phyloP scores from a whole-genome alignment of 2,888 invertebrate genomes.

The Diarsia mendica region DNA sequence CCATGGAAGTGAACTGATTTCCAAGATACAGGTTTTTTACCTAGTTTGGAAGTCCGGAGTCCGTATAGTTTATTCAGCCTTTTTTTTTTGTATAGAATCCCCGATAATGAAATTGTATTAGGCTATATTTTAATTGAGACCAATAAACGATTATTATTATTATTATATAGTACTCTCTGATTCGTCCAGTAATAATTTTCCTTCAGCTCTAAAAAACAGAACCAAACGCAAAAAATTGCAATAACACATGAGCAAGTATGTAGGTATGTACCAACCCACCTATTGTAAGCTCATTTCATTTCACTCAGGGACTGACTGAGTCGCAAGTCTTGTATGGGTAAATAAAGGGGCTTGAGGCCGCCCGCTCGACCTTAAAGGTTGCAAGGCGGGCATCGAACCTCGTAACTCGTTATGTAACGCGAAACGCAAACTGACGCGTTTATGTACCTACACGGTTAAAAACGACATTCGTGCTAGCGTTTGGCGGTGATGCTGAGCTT shows the following conservation, averaged over 20 bases:
- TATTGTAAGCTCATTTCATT: slow-evolving; percentile 64
- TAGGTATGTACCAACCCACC: slow-evolving; percentile 17
- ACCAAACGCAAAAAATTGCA: not conserved
- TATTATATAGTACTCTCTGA: not conserved
- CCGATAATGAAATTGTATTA: too few relatives aligned
- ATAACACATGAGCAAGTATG: slow-evolving; percentile 19
- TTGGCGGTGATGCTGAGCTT: slow-evolving; percentile 17
- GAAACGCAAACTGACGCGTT: slow-evolving; percentile 78
- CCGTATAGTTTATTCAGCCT: too few relatives aligned
- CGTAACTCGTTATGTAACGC: slow-evolving; percentile 82
- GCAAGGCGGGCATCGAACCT: slow-evolving; percentile 84
- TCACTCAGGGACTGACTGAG: slow-evolving; percentile 64
- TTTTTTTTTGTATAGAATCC: too few relatives aligned
- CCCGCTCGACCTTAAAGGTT: slow-evolving; percentile 86
- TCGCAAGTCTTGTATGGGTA: slow-evolving; percentile 74
- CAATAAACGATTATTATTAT: too few relatives aligned
- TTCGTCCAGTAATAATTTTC: not conserved
- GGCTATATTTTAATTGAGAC: too few relatives aligned
- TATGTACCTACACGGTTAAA: slow-evolving; percentile 58
- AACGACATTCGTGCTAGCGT: slow-evolving; percentile 29
- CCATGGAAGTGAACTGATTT: too few relatives aligned
- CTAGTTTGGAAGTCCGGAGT: too few relatives aligned
- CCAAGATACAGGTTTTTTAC: too few relatives aligned
- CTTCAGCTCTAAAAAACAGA: not conserved
- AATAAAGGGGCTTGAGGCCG: slow-evolving; percentile 80